Percentiles rank a stretch among this genome's conserved stretches.
These are phyloP conservation scores for Sesia bembeciformis DNA, from an alignment of 2,888 invertebrate genomes.

Conservation along the genomic window DNA sequence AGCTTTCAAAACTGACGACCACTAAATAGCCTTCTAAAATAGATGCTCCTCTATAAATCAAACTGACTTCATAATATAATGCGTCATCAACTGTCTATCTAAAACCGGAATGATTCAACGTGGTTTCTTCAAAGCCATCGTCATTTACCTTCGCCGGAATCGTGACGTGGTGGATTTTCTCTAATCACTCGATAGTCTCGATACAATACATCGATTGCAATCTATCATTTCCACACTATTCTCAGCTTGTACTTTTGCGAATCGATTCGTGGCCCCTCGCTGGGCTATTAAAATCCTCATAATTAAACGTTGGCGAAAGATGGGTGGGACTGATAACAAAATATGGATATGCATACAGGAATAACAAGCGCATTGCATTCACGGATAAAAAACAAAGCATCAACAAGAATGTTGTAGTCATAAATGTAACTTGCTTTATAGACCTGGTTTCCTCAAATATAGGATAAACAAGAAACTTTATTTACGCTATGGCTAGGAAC, in stretches of 20 bases:
- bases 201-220: slow-evolving; percentile 5
- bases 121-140: not conserved
- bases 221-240: slow-evolving; percentile 18
- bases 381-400: too few species aligned
- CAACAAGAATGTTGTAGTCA: too few species aligned
- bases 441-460: too few species aligned
- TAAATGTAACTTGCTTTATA: too few species aligned
- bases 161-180: not conserved
- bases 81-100: slow-evolving; percentile 1
- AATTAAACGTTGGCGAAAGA: slow-evolving; percentile 13
- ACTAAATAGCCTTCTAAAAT: not conserved
- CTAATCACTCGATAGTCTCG: not conserved
- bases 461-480: too few species aligned
- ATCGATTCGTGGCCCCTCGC: slow-evolving; percentile 19
- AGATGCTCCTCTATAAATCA: not conserved
- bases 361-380: too few species aligned
- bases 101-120: not conserved
- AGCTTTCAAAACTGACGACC: too few species aligned
- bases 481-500: too few species aligned
- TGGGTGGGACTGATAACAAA: too few species aligned
- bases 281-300: slow-evolving; percentile 28
- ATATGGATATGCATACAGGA: too few species aligned
- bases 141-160: not conserved
- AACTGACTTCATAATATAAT: not conserved
- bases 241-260: slow-evolving; percentile 12